phyloP scores from a whole-genome alignment of 2,797 vertebrate species.

The Chiloscyllium punctatum region DNA sequence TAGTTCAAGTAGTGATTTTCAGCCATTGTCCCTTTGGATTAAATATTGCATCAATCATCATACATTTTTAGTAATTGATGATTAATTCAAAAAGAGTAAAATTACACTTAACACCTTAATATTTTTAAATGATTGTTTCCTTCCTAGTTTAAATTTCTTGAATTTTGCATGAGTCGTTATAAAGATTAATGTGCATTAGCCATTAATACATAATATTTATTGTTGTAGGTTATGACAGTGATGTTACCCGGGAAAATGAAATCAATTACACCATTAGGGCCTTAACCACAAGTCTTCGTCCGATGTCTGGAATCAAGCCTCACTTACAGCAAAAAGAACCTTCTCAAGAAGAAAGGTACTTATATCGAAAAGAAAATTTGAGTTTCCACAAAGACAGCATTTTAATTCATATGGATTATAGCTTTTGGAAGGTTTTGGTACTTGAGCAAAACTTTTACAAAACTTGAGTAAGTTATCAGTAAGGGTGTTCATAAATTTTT shows the following conservation, averaged over 20 bases:
- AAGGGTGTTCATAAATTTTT: background rate
- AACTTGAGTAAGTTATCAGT: background rate
- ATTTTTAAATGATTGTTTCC: background rate
- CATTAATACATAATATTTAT: background rate
- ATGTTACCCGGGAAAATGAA: conserved; percentile 93
- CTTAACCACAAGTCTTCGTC: conserved; percentile 91
- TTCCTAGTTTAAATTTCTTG: background rate
- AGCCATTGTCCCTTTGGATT: background rate
- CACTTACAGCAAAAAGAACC: conserved; percentile 93
- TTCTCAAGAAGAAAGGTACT: conserved; percentile 89
- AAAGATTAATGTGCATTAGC: background rate
- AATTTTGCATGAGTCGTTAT: background rate
- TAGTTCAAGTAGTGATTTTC: background rate
- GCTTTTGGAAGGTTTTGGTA: background rate
- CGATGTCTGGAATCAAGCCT: conserved; percentile 90
- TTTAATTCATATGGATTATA: background rate
- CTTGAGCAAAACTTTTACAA: background rate
- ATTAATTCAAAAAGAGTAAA: background rate
- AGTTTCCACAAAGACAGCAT: background rate
- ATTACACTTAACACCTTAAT: conserved; percentile 8
- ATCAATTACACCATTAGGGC: conserved; percentile 95
- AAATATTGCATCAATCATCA: background rate
- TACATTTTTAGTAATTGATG: background rate
- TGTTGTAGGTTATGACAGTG: conserved; percentile 87
- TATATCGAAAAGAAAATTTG: background rate